Base-by-base conservation (phyloP, 2,888 invertebrate species). In the Nephrocerus scutellatus region DNA sequence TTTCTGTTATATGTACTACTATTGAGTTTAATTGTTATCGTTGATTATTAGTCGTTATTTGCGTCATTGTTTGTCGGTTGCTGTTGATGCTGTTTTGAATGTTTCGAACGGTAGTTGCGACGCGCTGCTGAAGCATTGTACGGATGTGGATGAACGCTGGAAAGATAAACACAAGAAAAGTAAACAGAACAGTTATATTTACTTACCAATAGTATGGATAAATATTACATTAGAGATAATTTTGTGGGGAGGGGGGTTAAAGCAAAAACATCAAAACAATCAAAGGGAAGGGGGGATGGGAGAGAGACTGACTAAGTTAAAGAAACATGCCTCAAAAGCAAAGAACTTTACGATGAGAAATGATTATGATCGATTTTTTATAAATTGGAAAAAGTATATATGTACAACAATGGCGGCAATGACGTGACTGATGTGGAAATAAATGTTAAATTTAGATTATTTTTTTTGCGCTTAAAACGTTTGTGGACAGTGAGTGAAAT, bases 131-230 rank as follows among this genome's bases (percentile, higher is more conserved):
- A 55, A 15, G 57, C 51, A 49, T 63, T 66, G 52, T 68, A 68
- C n/a, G 67, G 68, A 60, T 68, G 67, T 50, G 64, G 62, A 55
- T 67, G 67, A 40, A 66, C 57, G 52, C 67, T 68, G 54, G 39
- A 55, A 56, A 41, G 37, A 43, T 33, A 39, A 45, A 32, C 40
- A 25, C 32, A 41, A 36, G 32, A 25, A 28, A 28, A 32, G 32
- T 21, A 22, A 36, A 38, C 14, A 40, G 8, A 12, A 41, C 26
- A 36, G 9, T 4, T n/a, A n/a, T n/a, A n/a, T 12, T 12, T 2
- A 42, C 6, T 9, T 6, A 19, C 8, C 9, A 21, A n/a, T 25
- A 39, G 13, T 13, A 33, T 41, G 22, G 30, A 14, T 23, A 37
- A 36, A 39, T 40, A 46, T 25, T 30, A 30, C 37, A 36, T 26